Evolutionary conservation across 2,888 invertebrate species (phyloP), one percentile per base, ranked within the genome.

Genomic region (Aleiodes testaceus): DNA sequence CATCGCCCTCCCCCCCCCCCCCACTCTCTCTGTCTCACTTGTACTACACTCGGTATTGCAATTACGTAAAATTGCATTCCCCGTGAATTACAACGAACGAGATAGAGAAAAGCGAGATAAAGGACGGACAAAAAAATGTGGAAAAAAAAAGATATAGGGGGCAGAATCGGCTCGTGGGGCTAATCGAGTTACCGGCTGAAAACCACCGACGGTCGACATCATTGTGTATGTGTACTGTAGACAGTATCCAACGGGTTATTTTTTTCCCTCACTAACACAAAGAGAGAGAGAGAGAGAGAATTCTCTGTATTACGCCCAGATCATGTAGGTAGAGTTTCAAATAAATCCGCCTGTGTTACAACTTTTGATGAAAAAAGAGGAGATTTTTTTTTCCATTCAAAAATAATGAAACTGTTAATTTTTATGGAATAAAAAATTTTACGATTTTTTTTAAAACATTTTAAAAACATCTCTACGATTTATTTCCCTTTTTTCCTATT

Each of bases 181-280:
- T 85, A 85, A 85, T 85, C 82, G 84, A 84, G 82, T 85, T 84
- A 84, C 79, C 81, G 76, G 81, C 82, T 84, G 83, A 81, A 85
- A 85, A 85, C 85, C 85, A 79, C 82, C 75, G 81, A 80, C 74
- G 84, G 85, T 85, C 83, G 83, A 78, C 79, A 79, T 80, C 81
- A 76, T 77, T 74, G 80, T 78, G 79, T 79, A 81, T 82, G 80
- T 79, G 80, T 84, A 79, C 79, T 80, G 78, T 78, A 79, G 77
- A 75, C 75, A 59, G 59, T 16, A 59, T 59, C 36, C 59, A 26
- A 42, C 42, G 59, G 59, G 9, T 59, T 59, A 36, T 59, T 36
- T 36, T 36, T 36, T 36, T 36, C 9, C 36, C 36, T 36, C 36
- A 36, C 59, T 59, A 36, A 9, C 59, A 42, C 42, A 50, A 9